Base-by-base conservation (phyloP, 2,888 invertebrate genomes). In the Harmothoe impar region DNA sequence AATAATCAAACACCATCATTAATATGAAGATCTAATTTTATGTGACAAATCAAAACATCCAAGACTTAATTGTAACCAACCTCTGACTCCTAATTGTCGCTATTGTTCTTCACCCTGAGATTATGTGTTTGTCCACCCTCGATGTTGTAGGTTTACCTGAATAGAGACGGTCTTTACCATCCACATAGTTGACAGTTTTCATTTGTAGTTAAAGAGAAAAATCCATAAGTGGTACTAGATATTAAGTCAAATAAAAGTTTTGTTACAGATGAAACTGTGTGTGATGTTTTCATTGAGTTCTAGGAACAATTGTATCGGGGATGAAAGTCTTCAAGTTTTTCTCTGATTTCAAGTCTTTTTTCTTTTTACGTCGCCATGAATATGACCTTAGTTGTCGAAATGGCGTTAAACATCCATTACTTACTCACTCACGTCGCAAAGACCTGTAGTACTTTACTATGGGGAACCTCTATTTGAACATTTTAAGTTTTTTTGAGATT, bases 191-290 rank as follows among this genome's bases (percentile, higher is more conserved):
- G 89, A 54, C 68, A 56, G 62, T 89, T 89, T 68, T 89, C 89
- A 89, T 89, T 89, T 89, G 89, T 89, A 89, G 89, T 89, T 89
- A 89, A 52, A 77, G 17, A 62, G 23, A 78, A 89, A 89, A 20
- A 35, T 89, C 35, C 89, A 89, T 89, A 89, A 89, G 62, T 89
- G 89, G 89, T 68, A 89, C 68, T 89, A 89, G 89, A 68, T 89
- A 89, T 89, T 89, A 89, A 68, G 89, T 89, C 89, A 89, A 89
- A 89, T 89, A 89, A 89, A 86, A 56, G 68, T 89, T 89, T 89
- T 89, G 89, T 89, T 89, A 89, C 89, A 89, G 89, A 89, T 86
- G 54, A 43, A 33, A 35, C n/a, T n/a, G 12, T 68, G 54, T n/a
- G 7, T 68, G 68, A 7, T 68, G 12, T n/a, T 68, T 15, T 68